Conservation (phyloP, 2,888 invertebrate species). For the Melieria omissa region DNA sequence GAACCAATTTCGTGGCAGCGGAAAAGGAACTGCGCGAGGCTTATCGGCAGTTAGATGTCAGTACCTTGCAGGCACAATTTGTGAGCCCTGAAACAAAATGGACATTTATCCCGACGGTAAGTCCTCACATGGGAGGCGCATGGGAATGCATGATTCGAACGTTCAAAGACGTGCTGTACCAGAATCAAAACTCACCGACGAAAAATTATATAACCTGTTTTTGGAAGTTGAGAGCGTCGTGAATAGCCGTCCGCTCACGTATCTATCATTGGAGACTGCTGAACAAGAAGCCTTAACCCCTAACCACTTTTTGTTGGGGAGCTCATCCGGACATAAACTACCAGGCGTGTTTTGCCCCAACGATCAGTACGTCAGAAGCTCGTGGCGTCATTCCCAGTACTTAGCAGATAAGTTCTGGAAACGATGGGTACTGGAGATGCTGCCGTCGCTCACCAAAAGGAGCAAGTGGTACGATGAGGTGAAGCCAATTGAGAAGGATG, state of each 20-base stretch:
- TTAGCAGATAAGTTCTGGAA: constrained; percentile 42
- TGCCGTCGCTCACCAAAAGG: constrained; percentile 41
- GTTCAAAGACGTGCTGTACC: constrained; percentile 29
- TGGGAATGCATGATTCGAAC: constrained; percentile 35
- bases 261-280: constrained; percentile 35
- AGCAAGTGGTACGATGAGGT: not conserved
- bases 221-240: constrained; percentile 39
- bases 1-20: constrained; percentile 22
- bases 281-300: constrained; percentile 52
- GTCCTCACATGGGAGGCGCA: constrained; percentile 29
- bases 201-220: constrained; percentile 27
- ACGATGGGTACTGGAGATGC: constrained; percentile 52
- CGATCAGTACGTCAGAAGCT: constrained; percentile 46
- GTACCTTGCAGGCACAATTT: constrained; percentile 13
- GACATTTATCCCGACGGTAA: constrained; percentile 28
- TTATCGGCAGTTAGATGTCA: constrained; percentile 1
- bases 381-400: constrained; percentile 39
- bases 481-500: no score
- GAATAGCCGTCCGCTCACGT: constrained; percentile 39
- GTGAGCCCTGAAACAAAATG: constrained; percentile 12
- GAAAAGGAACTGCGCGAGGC: constrained; percentile 27
- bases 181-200: constrained; percentile 36
- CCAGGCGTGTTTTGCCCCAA: constrained; percentile 38
- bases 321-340: constrained; percentile 36
- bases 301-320: constrained; percentile 52